Evolutionary conservation across 2,888 invertebrate species (phyloP).

Genomic region (Campoletis raptor): DNA sequence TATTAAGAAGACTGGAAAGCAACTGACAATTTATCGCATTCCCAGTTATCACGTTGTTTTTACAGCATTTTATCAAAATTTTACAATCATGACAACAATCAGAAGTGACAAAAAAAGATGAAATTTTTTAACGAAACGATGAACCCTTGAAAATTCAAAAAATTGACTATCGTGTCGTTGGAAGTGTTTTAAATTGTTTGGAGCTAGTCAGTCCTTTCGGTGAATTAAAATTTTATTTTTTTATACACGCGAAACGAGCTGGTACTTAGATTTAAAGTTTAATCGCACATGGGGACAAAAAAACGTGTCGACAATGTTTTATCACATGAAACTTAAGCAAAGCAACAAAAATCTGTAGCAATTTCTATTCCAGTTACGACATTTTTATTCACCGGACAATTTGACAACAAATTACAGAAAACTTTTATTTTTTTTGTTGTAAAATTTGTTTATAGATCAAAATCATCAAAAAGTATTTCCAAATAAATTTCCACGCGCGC

Average conservation of each 20-base stretch:
- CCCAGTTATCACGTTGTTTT: background rate
- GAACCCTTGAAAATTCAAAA: background rate
- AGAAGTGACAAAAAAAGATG: background rate
- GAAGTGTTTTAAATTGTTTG: background rate
- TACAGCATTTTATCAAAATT: background rate
- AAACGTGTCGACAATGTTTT: background rate
- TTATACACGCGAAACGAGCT: background rate
- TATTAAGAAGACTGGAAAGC: constrained; percentile 19
- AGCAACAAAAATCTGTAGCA: background rate
- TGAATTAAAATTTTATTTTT: background rate
- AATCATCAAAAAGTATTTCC: background rate
- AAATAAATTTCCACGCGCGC: background rate
- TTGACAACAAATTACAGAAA: background rate
- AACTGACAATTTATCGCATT: background rate
- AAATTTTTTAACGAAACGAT: background rate
- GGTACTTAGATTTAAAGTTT: background rate
- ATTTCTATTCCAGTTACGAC: background rate
- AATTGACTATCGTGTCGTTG: background rate
- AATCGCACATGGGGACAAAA: background rate
- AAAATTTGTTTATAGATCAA: background rate
- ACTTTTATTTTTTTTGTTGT: background rate
- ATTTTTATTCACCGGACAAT: background rate
- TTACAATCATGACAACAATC: background rate
- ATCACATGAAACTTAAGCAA: background rate
- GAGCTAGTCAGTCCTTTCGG: background rate